Evolutionary conservation across 2,888 invertebrate genomes (phyloP).

Genomic region (Frankliniella intonsa): DNA sequence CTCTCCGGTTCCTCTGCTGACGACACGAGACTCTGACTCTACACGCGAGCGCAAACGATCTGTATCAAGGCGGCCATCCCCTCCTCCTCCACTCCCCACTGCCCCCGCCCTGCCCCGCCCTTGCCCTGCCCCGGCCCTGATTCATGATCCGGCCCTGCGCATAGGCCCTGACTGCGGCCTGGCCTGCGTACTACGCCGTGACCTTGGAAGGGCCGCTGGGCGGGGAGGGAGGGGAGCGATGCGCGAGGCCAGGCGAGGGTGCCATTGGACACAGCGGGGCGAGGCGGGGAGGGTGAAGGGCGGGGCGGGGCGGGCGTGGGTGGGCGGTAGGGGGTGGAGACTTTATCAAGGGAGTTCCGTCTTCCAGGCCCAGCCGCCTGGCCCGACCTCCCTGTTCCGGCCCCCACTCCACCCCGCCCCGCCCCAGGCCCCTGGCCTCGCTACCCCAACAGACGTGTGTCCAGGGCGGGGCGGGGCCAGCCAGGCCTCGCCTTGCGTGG

Average conservation of each 20-base stretch:
- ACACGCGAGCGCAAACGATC: not conserved
- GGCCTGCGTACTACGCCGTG: not conserved
- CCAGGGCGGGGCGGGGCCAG: not conserved
- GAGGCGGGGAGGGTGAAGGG: not conserved
- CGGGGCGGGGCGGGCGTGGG: not conserved
- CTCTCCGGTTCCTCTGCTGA: too few species aligned
- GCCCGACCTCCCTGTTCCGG: not conserved
- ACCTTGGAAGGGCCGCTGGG: not conserved
- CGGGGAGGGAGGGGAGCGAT: not conserved
- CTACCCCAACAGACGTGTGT: too few species aligned
- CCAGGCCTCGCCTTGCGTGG: not conserved
- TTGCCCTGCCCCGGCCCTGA: not conserved
- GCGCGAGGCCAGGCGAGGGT: not conserved
- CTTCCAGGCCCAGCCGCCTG: not conserved
- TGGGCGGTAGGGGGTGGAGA: not conserved
- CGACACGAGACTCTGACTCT: not conserved
- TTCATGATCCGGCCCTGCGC: not conserved
- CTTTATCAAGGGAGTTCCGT: not conserved
- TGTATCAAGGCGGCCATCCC: not conserved
- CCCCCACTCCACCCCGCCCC: not conserved
- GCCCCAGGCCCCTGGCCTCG: not conserved
- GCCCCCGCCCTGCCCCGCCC: not conserved
- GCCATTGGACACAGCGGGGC: too few species aligned
- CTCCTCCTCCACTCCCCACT: not conserved
- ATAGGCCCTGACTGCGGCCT: not conserved